A percentile compares a stretch with the other conserved stretches of the same genome.
Conservation (phyloP, 2,797 vertebrate species). For the Nyctalus aviator region DNA sequence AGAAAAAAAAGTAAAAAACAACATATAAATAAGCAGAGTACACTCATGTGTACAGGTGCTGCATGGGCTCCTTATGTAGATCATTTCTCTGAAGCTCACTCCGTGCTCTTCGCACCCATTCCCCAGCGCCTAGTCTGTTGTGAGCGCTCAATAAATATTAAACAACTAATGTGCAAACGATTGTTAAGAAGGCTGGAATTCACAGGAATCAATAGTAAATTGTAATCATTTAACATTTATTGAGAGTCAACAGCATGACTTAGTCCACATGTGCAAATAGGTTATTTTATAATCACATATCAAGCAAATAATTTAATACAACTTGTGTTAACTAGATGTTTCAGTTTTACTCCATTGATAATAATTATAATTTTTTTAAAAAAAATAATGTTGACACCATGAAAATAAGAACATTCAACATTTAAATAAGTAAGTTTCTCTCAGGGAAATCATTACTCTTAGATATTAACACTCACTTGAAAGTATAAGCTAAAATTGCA, state of each 20-base stretch:
- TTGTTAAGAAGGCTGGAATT: constrained; percentile 64
- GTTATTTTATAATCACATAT: constrained; percentile 55
- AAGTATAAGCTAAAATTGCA: constrained; percentile 27
- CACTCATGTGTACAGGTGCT: background rate
- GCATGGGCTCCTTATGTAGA: background rate
- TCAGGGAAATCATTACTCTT: constrained; percentile 32
- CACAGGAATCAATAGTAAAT: constrained; percentile 74
- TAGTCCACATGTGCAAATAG: constrained; percentile 66
- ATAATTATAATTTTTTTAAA: constrained; percentile 8
- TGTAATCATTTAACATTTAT: constrained; percentile 83
- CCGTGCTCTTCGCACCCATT: background rate
- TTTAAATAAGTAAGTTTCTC: constrained; percentile 51
- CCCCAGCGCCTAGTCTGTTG: constrained; percentile 72
- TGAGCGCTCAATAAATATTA: constrained; percentile 84
- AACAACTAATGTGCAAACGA: constrained; percentile 64
- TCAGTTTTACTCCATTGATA: constrained; percentile 53
- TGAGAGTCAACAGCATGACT: constrained; percentile 81
- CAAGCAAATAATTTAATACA: constrained; percentile 66
- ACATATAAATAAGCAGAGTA: background rate
- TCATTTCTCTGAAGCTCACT: background rate
- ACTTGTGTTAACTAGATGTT: constrained; percentile 2
- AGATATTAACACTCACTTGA: constrained; percentile 55
- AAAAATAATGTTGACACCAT: constrained; percentile 9
- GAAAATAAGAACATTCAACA: constrained; percentile 58
- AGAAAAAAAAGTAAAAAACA: background rate